A percentile compares a stretch with the other conserved stretches of the same genome.
These are phyloP conservation scores for Eupleurogrammus muticus DNA, from an alignment of 2,797 vertebrate species.

Conservation along the genomic window DNA sequence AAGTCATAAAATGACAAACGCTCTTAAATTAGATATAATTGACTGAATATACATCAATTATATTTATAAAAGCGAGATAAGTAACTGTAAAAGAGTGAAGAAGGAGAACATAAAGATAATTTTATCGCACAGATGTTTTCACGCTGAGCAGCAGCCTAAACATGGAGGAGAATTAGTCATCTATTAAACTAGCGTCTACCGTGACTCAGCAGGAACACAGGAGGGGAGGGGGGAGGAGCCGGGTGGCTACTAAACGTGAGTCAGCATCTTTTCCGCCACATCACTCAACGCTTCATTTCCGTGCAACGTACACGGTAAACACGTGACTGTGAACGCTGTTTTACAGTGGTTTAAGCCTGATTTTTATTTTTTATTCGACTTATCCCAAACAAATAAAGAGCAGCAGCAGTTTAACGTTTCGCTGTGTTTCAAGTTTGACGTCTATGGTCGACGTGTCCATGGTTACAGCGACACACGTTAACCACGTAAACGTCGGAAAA, in stretches of 20 bases:
- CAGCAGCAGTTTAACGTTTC: background rate
- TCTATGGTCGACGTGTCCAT: background rate
- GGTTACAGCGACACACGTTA: background rate
- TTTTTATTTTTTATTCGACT: too few species aligned
- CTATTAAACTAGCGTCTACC: constrained; percentile 12
- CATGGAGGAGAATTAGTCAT: background rate
- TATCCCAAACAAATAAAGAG: background rate
- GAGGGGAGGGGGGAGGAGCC: background rate
- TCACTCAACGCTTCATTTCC: background rate
- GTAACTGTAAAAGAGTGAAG: background rate
- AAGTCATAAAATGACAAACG: too few species aligned
- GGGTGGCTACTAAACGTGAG: constrained; percentile 26
- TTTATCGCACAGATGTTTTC: background rate
- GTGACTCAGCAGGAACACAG: constrained; percentile 31
- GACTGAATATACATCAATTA: background rate
- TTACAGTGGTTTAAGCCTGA: too few species aligned
- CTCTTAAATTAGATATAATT: background rate
- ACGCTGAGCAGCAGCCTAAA: too few species aligned
- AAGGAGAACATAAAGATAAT: background rate
- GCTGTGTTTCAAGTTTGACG: background rate
- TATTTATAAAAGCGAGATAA: background rate
- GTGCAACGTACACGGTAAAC: background rate
- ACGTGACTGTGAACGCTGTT: too few species aligned
- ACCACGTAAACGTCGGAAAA: background rate
- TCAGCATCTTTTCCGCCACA: constrained; percentile 9